phyloP scores from a whole-genome alignment of 1,140 invertebrate genomes.

The Araneus ventricosus region DNA sequence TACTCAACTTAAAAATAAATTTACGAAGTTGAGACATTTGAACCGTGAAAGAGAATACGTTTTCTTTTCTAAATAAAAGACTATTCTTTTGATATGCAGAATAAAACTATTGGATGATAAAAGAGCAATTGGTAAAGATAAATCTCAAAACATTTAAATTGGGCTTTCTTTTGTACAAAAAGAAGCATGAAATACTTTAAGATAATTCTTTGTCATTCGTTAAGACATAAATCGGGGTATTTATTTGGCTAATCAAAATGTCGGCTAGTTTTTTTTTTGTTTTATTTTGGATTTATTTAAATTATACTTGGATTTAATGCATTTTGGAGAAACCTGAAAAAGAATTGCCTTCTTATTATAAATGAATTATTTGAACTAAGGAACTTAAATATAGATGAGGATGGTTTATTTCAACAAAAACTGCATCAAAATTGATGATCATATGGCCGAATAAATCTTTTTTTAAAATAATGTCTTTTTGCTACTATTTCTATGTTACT shows the following conservation, averaged over 20 bases:
- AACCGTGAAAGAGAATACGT: not conserved
- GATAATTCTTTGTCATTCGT: not conserved
- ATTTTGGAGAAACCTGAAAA: too few relatives aligned
- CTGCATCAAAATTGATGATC: too few relatives aligned
- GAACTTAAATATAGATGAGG: too few relatives aligned
- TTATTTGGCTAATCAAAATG: not conserved
- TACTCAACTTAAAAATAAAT: not conserved
- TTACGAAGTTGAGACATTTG: not conserved
- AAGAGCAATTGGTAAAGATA: conserved; percentile 1
- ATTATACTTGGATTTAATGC: too few relatives aligned
- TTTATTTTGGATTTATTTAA: too few relatives aligned
- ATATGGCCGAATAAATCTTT: too few relatives aligned
- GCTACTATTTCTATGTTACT: too few relatives aligned
- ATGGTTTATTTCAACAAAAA: too few relatives aligned
- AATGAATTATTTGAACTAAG: too few relatives aligned
- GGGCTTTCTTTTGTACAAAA: not conserved
- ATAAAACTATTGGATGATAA: not conserved
- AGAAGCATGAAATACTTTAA: not conserved
- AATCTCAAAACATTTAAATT: not conserved
- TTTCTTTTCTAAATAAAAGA: not conserved
- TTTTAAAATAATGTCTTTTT: too few relatives aligned
- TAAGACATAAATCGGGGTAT: not conserved
- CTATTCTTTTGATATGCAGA: not conserved
- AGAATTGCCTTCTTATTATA: too few relatives aligned
- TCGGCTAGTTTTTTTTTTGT: not conserved